Evolutionary conservation across 1,140 invertebrate species (phyloP).

Genomic region (Macrobrachium rosenbergii): DNA sequence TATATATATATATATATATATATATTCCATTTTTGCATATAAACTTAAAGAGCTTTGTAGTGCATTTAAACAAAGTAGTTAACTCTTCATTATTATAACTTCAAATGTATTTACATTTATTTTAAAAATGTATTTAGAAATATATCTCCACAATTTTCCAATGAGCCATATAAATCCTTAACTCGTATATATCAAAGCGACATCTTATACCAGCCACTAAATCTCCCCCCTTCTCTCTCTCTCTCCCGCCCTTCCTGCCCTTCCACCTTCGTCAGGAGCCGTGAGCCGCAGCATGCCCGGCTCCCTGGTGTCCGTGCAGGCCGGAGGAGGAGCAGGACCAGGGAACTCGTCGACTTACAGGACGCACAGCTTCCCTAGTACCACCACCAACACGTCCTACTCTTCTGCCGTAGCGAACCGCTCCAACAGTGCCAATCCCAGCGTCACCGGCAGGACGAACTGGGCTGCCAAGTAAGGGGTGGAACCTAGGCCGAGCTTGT

Average conservation of each 20-base stretch:
- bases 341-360: constrained; percentile 4
- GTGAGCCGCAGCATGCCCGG: constrained; percentile 58
- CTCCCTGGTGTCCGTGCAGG: constrained; percentile 56
- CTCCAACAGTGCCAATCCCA: constrained; percentile 67
- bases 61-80: no score
- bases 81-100: no score
- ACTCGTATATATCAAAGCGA: no score
- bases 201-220: no score
- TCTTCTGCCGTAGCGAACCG: constrained; percentile 21
- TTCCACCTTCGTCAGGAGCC: constrained; percentile 16
- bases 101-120: no score
- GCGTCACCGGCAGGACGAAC: constrained; percentile 74
- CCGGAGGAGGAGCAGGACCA: constrained; percentile 13
- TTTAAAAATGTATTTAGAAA: no score
- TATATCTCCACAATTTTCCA: no score
- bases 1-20: background rate
- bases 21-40: no score
- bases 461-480: constrained; percentile 77
- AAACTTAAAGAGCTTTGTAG: no score
- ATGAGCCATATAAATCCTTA: no score
- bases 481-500: background rate
- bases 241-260: no score
- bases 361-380: constrained; percentile 40
- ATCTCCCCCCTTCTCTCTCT: no score
- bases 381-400: background rate